Conservation (phyloP, 2,797 vertebrate species). For the Malacoraja senta region DNA sequence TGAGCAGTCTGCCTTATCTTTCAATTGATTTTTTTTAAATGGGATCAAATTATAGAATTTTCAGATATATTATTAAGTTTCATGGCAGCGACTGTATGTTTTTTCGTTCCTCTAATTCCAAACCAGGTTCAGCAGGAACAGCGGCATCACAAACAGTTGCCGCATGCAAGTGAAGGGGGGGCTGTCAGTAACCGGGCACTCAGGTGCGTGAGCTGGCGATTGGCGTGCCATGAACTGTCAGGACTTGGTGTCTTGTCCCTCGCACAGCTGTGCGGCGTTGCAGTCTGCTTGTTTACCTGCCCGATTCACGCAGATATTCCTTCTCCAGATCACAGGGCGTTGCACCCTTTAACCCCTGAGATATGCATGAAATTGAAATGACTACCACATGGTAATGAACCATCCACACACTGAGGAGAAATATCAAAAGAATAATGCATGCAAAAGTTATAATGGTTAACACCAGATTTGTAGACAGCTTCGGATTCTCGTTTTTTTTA, state of each 20-base stretch:
- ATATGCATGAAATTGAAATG: neutral
- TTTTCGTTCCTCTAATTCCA: neutral
- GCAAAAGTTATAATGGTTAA: neutral
- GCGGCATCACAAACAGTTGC: neutral
- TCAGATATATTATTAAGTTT: neutral
- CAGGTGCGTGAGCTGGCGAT: neutral
- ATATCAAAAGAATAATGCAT: neutral
- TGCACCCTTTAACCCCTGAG: neutral
- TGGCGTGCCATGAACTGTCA: neutral
- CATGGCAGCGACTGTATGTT: too few relatives aligned
- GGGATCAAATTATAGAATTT: neutral
- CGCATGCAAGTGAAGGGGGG: neutral
- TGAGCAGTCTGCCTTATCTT: neutral
- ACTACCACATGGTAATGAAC: neutral
- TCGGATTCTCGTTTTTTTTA: neutral
- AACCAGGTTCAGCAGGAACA: neutral
- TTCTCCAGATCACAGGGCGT: neutral
- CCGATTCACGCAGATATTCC: neutral
- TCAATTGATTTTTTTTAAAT: neutral
- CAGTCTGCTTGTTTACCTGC: neutral
- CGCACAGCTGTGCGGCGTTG: neutral
- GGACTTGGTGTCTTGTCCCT: neutral
- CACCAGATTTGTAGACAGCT: neutral
- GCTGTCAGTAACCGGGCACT: neutral
- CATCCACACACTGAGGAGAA: neutral